phyloP scores from a whole-genome alignment of 2,888 invertebrate species.

The Hofmannophila pseudospretella region DNA sequence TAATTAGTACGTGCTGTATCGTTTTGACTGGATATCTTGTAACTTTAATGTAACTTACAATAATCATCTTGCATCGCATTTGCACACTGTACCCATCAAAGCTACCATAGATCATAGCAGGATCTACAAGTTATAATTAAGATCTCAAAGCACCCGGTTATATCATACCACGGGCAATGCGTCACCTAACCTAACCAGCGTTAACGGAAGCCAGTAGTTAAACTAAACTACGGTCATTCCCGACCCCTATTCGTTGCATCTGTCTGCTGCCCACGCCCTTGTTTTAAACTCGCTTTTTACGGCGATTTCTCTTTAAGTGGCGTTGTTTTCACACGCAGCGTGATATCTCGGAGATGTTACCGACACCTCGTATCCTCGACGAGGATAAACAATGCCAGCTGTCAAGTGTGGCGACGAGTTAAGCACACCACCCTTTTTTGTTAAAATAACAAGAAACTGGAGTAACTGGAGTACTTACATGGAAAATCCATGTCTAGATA shows the following conservation, averaged over 20 bases:
- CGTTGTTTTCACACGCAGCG: slow-evolving; percentile 51
- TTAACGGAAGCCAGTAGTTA: slow-evolving; percentile 70
- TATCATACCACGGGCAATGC: slow-evolving; percentile 19
- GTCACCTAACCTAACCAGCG: slow-evolving; percentile 38
- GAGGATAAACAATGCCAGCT: slow-evolving; percentile 40
- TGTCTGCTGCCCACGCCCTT: slow-evolving; percentile 58
- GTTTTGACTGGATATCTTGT: too few relatives aligned
- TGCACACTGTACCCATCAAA: too few relatives aligned
- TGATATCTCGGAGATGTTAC: slow-evolving; percentile 29
- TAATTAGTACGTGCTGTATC: too few relatives aligned
- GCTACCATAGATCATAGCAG: background rate
- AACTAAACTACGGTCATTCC: slow-evolving; percentile 66
- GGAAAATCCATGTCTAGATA: background rate
- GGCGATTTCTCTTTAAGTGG: slow-evolving; percentile 57
- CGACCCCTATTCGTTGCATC: slow-evolving; percentile 49
- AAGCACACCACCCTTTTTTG: slow-evolving; percentile 10
- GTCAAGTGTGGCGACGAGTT: slow-evolving; percentile 26
- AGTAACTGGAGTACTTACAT: background rate
- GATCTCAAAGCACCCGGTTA: too few relatives aligned
- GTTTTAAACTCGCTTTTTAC: slow-evolving; percentile 47
- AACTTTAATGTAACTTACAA: too few relatives aligned
- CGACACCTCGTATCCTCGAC: slow-evolving; percentile 42
- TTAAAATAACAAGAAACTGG: background rate
- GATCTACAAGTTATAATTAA: too few relatives aligned
- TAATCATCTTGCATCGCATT: too few relatives aligned